phyloP scores from a whole-genome alignment of 2,888 invertebrate species.

The Nymphalis polychloros region DNA sequence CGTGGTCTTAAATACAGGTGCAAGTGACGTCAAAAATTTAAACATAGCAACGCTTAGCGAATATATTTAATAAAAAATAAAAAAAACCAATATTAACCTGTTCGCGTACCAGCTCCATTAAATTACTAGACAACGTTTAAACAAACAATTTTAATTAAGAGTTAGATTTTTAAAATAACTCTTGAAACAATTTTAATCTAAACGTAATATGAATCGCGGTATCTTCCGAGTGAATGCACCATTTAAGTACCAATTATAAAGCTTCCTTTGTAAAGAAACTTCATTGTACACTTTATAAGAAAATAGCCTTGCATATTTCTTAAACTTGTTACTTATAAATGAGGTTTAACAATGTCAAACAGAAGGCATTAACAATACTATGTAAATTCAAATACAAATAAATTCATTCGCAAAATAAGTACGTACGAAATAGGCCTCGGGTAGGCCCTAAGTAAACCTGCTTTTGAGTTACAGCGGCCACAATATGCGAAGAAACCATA shows the following conservation, averaged over 20 bases:
- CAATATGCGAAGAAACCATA: constrained; percentile 68
- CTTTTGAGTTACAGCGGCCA: constrained; percentile 52
- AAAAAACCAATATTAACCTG: too few relatives aligned
- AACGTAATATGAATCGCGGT: constrained; percentile 31
- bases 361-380: constrained; percentile 71
- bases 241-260: constrained; percentile 39
- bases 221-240: constrained; percentile 37
- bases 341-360: constrained; percentile 68
- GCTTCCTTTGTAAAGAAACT: constrained; percentile 37
- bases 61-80: too few relatives aligned
- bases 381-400: constrained; percentile 59
- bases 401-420: constrained; percentile 65
- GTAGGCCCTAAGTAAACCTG: constrained; percentile 74
- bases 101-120: too few relatives aligned
- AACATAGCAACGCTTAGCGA: too few relatives aligned
- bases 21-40: too few relatives aligned
- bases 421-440: constrained; percentile 64
- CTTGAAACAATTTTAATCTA: constrained; percentile 32
- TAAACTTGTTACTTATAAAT: constrained; percentile 57
- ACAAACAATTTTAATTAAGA: constrained; percentile 23
- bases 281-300: constrained; percentile 34
- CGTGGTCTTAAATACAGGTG: too few relatives aligned
- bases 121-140: constrained; percentile 6
- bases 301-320: constrained; percentile 38
- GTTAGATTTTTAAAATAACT: constrained; percentile 28